These are phyloP conservation scores for Caenorhabditis japonica DNA, from an alignment of 2,888 invertebrate genomes.

Conservation along the genomic window DNA sequence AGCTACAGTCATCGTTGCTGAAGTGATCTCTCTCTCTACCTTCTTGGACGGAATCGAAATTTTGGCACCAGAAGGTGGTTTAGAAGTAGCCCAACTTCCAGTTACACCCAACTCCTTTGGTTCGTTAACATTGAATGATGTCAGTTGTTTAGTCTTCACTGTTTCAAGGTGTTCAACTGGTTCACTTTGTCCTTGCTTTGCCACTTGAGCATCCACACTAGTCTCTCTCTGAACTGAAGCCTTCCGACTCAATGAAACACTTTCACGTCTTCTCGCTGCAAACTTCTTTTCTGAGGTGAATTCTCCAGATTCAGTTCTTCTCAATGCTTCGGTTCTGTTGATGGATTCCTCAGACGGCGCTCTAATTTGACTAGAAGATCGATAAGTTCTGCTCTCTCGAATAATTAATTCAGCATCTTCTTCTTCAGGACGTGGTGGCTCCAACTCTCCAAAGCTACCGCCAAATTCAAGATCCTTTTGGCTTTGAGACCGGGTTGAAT, in stretches of 20 bases:
- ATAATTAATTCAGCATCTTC: constrained; percentile 39
- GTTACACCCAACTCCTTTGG: constrained; percentile 8
- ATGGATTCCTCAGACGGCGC: constrained; percentile 45
- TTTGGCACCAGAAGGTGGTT: constrained; percentile 25
- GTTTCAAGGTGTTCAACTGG: constrained; percentile 21
- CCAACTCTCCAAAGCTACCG: constrained; percentile 43
- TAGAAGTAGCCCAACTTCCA: constrained; percentile 34
- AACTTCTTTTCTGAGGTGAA: constrained; percentile 22
- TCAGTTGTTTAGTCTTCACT: constrained; percentile 4
- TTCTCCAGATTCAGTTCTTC: constrained; percentile 35
- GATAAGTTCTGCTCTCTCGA: constrained; percentile 29
- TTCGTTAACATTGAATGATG: constrained; percentile 12
- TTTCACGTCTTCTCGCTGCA: constrained; percentile 11
- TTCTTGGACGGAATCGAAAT: constrained; percentile 25
- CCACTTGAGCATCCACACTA: constrained; percentile 32
- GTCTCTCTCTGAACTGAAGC: constrained; percentile 34
- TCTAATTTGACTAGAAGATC: constrained; percentile 35
- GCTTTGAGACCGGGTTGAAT: constrained; percentile 29
- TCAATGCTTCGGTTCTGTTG: constrained; percentile 12
- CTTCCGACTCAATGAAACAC: constrained; percentile 28
- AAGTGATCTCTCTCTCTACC: constrained; percentile 43
- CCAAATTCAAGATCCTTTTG: constrained; percentile 39
- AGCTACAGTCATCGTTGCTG: constrained; percentile 36
- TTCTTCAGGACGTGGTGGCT: constrained; percentile 32
- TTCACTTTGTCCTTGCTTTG: constrained; percentile 2